phyloP scores from a whole-genome alignment of 2,888 invertebrate species.

The Pegoplata infirma region DNA sequence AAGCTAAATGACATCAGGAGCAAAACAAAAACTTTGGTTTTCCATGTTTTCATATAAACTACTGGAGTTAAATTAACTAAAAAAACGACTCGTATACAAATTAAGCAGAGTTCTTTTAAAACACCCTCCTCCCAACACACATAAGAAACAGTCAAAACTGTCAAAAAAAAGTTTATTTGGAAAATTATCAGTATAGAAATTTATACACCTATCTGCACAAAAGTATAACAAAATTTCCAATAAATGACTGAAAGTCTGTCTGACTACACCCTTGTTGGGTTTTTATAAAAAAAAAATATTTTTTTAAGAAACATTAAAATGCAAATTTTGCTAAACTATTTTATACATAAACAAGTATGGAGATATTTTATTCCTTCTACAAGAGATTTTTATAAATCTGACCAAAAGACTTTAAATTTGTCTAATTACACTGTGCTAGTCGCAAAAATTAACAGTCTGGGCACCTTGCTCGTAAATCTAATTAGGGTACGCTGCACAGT shows the following conservation, averaged over 20 bases:
- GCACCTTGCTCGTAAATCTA: too few species aligned
- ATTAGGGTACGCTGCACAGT: too few species aligned
- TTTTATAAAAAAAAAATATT: too few species aligned
- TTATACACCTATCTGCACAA: not conserved
- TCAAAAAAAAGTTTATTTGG: conserved; percentile 44
- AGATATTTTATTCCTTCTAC: too few species aligned
- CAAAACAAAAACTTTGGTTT: conserved; percentile 28
- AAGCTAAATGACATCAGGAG: conserved; percentile 37
- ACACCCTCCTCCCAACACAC: conserved; percentile 2
- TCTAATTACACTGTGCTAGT: too few species aligned
- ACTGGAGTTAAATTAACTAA: conserved; percentile 36
- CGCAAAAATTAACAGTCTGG: too few species aligned
- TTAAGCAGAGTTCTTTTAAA: too few species aligned
- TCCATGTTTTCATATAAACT: conserved; percentile 27
- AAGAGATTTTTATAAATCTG: too few species aligned
- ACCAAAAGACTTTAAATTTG: too few species aligned
- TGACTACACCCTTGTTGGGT: conserved; percentile 9
- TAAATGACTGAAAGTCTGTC: conserved; percentile 29
- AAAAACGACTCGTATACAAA: not conserved
- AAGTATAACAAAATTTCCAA: conserved; percentile 17
- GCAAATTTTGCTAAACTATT: too few species aligned
- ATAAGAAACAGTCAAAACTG: conserved; percentile 40
- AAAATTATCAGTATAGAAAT: conserved; percentile 19
- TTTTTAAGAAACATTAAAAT: too few species aligned
- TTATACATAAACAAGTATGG: too few species aligned